Base-by-base conservation (phyloP, 1,140 invertebrate species). In the Triops cancriformis region DNA sequence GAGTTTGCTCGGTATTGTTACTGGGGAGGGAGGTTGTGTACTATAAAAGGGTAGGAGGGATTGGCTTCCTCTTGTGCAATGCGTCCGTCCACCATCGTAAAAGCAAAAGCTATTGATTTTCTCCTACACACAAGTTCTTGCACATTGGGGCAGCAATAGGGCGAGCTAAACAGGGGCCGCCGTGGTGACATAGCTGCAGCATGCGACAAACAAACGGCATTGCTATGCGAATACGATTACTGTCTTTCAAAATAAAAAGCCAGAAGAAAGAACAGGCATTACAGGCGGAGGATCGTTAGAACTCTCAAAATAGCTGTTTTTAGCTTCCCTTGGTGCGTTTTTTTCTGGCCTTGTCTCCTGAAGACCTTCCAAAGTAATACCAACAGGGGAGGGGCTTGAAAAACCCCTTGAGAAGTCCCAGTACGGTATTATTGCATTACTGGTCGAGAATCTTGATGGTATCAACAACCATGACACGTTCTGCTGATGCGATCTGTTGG, bases 391-490 rank as follows among this genome's bases (percentile, higher is more conserved):
- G 51, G 14, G 14, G 9, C 0, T 64, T 64, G 23, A 64, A 9
- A n/a, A 64, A 4, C 51, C 14, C 51, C 51, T 37, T 37, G 31
- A 7, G 7, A 23, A 64, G 51, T 64, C 51, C 51, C 51, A 23
- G 51, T 64, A 64, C 51, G 6, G 23, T 23, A 64, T 64, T 23
- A 64, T 64, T 64, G 23, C 51, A 64, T 64, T 64, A 64, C 51
- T 64, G 23, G 0, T 23, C 5, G 51, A 7, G n/a, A 64, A 64
- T 64, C 51, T 23, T 64, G 51, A 64, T 64, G 51, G 51, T 64
- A 64, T 64, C 51, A 64, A 64, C 51, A 64, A 64, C 51, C 51
- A 64, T 23, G 51, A 64, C 51, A 64, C 51, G 51, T 64, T 23
- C 51, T 64, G 51, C 51, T 64, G 51, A 64, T 64, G n/a, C 51